phyloP scores from a whole-genome alignment of 2,888 invertebrate genomes.

The Hyposoter dolosus region DNA sequence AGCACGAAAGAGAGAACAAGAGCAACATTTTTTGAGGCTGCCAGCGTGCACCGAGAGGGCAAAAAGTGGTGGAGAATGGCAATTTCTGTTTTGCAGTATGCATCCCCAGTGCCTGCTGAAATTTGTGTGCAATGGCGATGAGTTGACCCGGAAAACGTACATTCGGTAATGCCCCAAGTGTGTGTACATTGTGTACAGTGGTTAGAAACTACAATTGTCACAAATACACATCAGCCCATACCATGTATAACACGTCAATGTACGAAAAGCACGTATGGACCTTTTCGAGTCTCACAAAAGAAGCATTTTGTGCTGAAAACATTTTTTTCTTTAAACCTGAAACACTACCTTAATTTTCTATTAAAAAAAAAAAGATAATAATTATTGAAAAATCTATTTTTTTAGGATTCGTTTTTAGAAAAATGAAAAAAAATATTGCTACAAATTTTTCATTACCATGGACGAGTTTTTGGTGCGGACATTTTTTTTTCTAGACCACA shows the following conservation, averaged over 20 bases:
- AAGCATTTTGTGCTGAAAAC: neutral
- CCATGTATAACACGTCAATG: neutral
- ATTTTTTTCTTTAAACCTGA: too few species aligned
- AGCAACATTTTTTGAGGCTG: neutral
- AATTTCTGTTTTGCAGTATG: conserved; percentile 25
- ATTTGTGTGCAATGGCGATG: conserved; percentile 25
- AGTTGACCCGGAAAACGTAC: conserved; percentile 18
- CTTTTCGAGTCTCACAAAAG: neutral
- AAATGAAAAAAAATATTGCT: too few species aligned
- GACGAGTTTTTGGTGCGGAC: too few species aligned
- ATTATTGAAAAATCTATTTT: too few species aligned
- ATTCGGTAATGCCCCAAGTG: conserved; percentile 4
- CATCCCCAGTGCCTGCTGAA: conserved; percentile 6
- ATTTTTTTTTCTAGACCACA: too few species aligned
- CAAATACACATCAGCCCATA: conserved; percentile 1
- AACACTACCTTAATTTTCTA: too few species aligned
- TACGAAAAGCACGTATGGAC: neutral
- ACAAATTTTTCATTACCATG: too few species aligned
- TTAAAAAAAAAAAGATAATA: neutral
- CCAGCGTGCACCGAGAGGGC: neutral
- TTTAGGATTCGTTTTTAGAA: too few species aligned
- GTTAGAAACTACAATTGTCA: conserved; percentile 3
- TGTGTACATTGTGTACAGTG: conserved; percentile 8
- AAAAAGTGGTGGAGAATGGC: conserved; percentile 13
- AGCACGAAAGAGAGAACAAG: neutral